Conservation (phyloP, 2,113 vertebrate species). For the Callipepla squamata region DNA sequence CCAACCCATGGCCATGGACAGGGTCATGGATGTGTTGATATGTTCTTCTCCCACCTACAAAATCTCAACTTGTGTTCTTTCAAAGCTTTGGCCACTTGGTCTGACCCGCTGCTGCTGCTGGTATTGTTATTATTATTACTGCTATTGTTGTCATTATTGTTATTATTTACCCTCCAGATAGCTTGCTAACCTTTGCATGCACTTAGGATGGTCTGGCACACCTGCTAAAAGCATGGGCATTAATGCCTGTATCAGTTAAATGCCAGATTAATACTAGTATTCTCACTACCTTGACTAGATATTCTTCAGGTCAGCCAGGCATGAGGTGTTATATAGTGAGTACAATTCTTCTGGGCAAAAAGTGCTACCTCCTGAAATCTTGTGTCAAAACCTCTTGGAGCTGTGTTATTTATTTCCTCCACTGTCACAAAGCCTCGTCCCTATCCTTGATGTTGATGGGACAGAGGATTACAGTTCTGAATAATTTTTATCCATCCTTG, state of each 20-base stretch:
- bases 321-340: background rate
- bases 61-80: accelerated
- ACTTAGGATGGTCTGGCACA: background rate
- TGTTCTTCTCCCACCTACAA: background rate
- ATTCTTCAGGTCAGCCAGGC: background rate
- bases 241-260: background rate
- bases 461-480: background rate
- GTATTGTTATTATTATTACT: background rate
- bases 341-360: background rate
- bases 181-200: background rate
- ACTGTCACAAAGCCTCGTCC: background rate
- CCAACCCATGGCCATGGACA: too few species aligned
- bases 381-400: background rate
- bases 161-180: background rate
- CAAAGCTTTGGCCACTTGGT: background rate
- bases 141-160: background rate
- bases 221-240: background rate
- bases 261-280: background rate
- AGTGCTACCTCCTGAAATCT: background rate
- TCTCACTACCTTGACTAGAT: background rate
- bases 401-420: background rate
- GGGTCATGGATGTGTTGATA: background rate
- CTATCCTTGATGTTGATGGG: background rate
- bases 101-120: background rate
- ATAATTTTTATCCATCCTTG: background rate